A percentile compares a stretch with the other conserved stretches of the same genome.
Conservation (phyloP, 2,113 vertebrate species). For the Phalacrocorax carbo region DNA sequence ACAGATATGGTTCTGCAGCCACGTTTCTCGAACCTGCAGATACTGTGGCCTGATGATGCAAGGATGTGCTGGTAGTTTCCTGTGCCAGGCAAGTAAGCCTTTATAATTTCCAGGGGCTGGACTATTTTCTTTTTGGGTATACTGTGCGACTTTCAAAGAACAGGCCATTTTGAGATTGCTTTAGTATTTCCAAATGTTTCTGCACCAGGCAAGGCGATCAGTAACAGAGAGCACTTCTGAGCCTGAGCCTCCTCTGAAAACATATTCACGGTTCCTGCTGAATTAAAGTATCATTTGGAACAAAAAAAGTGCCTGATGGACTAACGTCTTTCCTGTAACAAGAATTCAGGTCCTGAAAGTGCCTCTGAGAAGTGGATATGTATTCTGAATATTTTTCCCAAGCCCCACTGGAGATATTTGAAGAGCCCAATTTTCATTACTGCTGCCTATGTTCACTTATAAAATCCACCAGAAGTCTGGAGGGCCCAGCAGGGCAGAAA, state of each 20-base stretch:
- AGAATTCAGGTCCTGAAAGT: not conserved
- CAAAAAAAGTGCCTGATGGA: not conserved
- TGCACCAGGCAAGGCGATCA: not conserved
- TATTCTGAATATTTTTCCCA: not conserved
- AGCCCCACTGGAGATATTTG: not conserved
- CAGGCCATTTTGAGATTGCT: not conserved
- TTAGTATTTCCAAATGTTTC: not conserved
- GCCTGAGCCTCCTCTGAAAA: not conserved
- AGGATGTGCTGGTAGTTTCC: not conserved
- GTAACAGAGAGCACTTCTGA: not conserved
- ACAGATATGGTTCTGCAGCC: not conserved
- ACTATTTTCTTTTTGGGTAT: not conserved
- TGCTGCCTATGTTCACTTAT: not conserved
- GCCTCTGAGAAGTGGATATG: not conserved
- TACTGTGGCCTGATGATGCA: accelerated
- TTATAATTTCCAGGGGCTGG: not conserved
- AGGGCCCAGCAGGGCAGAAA: not conserved
- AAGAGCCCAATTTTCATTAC: not conserved
- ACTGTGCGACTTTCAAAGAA: not conserved
- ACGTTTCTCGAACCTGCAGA: accelerated
- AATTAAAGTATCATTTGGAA: not conserved
- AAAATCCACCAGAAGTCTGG: not conserved
- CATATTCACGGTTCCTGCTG: not conserved
- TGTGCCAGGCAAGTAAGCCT: not conserved
- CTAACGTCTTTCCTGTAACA: not conserved